A percentile compares a stretch with the other conserved stretches of the same genome.
phyloP scores from a whole-genome alignment of 2,888 invertebrate species.

The Labia minor region DNA sequence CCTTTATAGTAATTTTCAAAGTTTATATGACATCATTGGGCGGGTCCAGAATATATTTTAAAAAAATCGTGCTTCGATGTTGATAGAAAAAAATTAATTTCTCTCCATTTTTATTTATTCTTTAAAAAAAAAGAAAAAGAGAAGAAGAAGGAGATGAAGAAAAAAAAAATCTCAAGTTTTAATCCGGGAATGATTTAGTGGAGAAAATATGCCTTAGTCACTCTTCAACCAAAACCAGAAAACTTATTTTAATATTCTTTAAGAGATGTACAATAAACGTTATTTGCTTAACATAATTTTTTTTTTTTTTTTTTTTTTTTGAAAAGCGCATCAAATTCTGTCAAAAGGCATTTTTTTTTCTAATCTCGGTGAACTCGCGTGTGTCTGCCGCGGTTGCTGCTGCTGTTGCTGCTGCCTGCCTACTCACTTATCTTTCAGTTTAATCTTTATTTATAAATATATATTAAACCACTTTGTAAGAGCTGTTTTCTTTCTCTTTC shows the following conservation, averaged over 20 bases:
- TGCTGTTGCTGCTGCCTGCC: neutral
- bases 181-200: slow-evolving; percentile 8
- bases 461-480: slow-evolving; percentile 13
- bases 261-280: neutral
- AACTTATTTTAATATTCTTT: slow-evolving; percentile 3
- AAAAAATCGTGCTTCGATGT: neutral
- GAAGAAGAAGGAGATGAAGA: neutral
- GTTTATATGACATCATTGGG: slow-evolving; percentile 1
- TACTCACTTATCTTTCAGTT: neutral
- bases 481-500: neutral
- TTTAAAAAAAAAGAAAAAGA: neutral
- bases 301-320: neutral
- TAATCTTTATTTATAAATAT: neutral
- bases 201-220: slow-evolving; percentile 7
- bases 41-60: neutral
- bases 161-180: slow-evolving; percentile 9
- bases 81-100: slow-evolving; percentile 8
- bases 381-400: neutral
- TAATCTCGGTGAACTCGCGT: neutral
- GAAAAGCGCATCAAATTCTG: slow-evolving; percentile 8
- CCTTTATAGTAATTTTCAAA: neutral
- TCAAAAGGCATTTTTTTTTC: neutral
- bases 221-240: slow-evolving; percentile 13
- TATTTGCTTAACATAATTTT: slow-evolving; percentile 9
- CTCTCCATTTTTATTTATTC: slow-evolving; percentile 2